phyloP scores from a whole-genome alignment of 2,113 vertebrate genomes.

The Campylorhamphus procurvoides region DNA sequence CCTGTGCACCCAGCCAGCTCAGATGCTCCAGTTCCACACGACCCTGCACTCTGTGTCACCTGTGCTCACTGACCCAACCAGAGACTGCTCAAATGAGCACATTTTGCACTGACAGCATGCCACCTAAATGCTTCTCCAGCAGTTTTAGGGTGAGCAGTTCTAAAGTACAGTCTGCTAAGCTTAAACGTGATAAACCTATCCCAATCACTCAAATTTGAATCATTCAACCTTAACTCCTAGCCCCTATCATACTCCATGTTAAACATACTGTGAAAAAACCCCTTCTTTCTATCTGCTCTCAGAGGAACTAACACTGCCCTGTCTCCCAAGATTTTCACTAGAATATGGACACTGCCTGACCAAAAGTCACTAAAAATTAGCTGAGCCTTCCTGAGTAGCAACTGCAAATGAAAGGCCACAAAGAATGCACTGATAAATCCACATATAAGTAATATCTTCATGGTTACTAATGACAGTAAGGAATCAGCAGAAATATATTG shows the following conservation, averaged over 20 bases:
- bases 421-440: background rate
- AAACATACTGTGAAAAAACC: background rate
- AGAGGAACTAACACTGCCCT: background rate
- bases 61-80: background rate
- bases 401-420: background rate
- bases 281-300: background rate
- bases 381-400: background rate
- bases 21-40: rapidly evolving
- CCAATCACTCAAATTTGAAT: background rate
- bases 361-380: background rate
- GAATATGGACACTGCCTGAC: background rate
- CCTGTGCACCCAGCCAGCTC: background rate
- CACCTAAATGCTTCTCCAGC: background rate
- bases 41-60: background rate
- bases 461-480: background rate
- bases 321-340: background rate
- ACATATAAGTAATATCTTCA: background rate
- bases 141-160: background rate
- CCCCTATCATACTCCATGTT: background rate
- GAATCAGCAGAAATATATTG: background rate
- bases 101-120: background rate
- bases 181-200: background rate
- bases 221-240: background rate
- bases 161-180: background rate
- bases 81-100: rapidly evolving